Conservation (phyloP, 2,888 invertebrate genomes). For the Drosophila tripunctata region DNA sequence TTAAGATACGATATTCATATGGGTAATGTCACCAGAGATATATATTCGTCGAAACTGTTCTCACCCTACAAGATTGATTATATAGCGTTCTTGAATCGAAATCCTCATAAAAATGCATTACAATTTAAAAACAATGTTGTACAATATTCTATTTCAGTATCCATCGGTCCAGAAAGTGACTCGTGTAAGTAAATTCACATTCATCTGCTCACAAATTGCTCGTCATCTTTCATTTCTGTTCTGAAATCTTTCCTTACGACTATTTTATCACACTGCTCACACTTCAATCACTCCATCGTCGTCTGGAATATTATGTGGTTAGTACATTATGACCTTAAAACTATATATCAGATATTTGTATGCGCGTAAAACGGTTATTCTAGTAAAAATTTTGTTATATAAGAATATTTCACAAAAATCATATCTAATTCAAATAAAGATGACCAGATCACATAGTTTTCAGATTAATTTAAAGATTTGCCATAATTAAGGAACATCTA, state of each 20-base stretch:
- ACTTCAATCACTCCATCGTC: conserved; percentile 56
- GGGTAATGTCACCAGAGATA: conserved; percentile 3
- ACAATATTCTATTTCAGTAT: conserved; percentile 71
- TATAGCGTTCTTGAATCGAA: neutral
- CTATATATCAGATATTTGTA: neutral
- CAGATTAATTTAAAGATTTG: too few relatives aligned
- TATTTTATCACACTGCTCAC: conserved; percentile 50
- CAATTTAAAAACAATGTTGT: conserved; percentile 34
- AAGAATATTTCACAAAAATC: too few relatives aligned
- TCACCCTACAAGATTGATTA: neutral
- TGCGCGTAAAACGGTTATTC: neutral
- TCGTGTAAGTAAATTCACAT: conserved; percentile 71
- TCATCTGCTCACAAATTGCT: conserved; percentile 24
- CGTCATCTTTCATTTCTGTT: conserved; percentile 48
- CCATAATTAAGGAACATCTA: too few relatives aligned
- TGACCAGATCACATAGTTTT: too few relatives aligned
- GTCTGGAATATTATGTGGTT: conserved; percentile 60
- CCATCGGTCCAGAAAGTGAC: conserved; percentile 72
- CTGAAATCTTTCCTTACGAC: conserved; percentile 44
- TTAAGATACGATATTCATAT: conserved; percentile 80
- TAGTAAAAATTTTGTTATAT: too few relatives aligned
- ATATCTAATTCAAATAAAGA: too few relatives aligned
- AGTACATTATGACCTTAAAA: conserved; percentile 45
- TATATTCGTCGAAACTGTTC: neutral
- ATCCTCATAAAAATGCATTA: neutral